phyloP scores from a whole-genome alignment of 92 coral and sea anemone genomes.

The Umimayanthus kanabou region DNA sequence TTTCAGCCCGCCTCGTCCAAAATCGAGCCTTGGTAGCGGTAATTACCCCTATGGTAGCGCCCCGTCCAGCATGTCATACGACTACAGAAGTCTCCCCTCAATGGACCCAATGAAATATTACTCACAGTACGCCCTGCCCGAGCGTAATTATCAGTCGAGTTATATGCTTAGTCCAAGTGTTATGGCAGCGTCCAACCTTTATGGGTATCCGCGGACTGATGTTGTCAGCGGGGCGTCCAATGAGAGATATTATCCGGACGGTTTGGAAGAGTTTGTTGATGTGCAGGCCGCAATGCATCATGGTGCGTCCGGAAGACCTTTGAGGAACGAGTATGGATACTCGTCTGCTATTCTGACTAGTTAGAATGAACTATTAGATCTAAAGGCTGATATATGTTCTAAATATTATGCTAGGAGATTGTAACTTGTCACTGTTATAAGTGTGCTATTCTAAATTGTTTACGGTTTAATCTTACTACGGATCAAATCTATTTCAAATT shows the following conservation, averaged over 20 bases:
- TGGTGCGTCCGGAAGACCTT: slow-evolving; percentile 74
- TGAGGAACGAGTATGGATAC: slow-evolving; percentile 73
- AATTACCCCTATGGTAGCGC: slow-evolving; percentile 61
- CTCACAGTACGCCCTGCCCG: slow-evolving; percentile 84
- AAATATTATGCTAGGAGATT: not conserved
- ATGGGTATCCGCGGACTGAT: slow-evolving; percentile 78
- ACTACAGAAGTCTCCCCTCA: slow-evolving; percentile 76
- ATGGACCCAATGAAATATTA: slow-evolving; percentile 88
- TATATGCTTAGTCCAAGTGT: slow-evolving; percentile 81
- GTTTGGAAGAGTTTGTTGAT: slow-evolving; percentile 88
- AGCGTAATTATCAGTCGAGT: slow-evolving; percentile 78
- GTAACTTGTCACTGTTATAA: not conserved
- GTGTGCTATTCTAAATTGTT: not conserved
- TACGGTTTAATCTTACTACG: not conserved
- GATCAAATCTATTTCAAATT: not conserved
- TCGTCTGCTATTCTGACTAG: slow-evolving; percentile 81
- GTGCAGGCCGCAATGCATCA: slow-evolving; percentile 95
- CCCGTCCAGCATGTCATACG: slow-evolving; percentile 64
- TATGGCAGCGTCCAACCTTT: slow-evolving; percentile 66
- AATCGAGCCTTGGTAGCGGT: slow-evolving; percentile 62
- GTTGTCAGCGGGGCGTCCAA: slow-evolving; percentile 63
- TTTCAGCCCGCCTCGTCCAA: slow-evolving; percentile 72
- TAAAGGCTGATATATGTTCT: not conserved
- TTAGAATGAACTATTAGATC: slow-evolving; percentile 32
- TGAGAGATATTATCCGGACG: slow-evolving; percentile 90